Percentiles rank a stretch among this genome's conserved stretches.
phyloP scores from a whole-genome alignment of 2,888 invertebrate genomes.

The Sceliomorpha sp. region DNA sequence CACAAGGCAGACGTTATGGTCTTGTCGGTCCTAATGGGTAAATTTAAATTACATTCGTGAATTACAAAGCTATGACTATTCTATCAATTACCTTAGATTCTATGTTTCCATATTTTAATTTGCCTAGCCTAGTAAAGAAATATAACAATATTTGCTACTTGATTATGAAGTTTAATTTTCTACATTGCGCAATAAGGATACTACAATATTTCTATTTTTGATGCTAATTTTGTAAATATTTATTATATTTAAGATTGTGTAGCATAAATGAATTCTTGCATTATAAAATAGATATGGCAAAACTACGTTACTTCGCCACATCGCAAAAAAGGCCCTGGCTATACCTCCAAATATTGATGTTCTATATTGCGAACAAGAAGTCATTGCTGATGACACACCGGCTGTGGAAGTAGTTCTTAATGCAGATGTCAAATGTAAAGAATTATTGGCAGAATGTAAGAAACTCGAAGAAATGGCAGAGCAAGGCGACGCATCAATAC shows the following conservation, averaged over 20 bases:
- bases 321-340: conserved; percentile 93
- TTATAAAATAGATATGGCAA: conserved; percentile 96
- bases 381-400: conserved; percentile 94
- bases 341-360: conserved; percentile 98
- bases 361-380: conserved; percentile 98
- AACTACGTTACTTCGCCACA: conserved; percentile 96
- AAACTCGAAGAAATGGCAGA: conserved; percentile 88
- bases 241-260: no score
- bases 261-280: no score
- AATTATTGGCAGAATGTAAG: conserved; percentile 90
- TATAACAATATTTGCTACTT: no score
- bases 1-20: no score
- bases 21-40: conserved; percentile 98
- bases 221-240: no score
- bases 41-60: conserved; percentile 62
- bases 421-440: conserved; percentile 94
- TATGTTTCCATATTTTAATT: no score
- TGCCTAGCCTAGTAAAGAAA: no score
- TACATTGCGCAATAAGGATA: no score
- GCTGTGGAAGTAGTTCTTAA: conserved; percentile 96
- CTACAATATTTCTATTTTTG: no score
- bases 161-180: no score
- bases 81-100: no score
- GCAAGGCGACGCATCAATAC: conserved; percentile 87
- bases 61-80: no score